Base-by-base conservation (phyloP, 2,113 vertebrate species). In the Sorex araneus region DNA sequence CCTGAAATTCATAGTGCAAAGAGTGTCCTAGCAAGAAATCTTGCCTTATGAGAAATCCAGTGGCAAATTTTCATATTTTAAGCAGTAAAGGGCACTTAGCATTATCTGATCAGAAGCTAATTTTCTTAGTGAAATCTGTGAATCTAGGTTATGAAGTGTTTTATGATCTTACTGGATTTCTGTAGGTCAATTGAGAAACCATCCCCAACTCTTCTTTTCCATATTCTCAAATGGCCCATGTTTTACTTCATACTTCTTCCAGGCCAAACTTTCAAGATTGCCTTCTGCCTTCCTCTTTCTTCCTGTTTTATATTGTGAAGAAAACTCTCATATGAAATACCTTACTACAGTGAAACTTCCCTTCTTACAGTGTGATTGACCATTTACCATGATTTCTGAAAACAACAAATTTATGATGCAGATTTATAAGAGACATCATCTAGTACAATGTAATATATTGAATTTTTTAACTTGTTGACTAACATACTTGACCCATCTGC, bases 361-460 rank as follows among this genome's bases (percentile, higher is more conserved):
- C 11, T 19, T 85, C 95, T 92, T 81, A 80, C 10, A 25, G 50
- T 64, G 60, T 34, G 11, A 40, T 69, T 81, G 32, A 66, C 81
- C 11, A 92, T 76, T 85, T 84, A 13, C 34, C 30, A 9, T 57
- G 12, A 87, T 94, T 90, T 74, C 50, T 40, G n/a, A 86, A 94
- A 94, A 85, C 30, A 87, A 25, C 16, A 92, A 75, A 85, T 78
- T 90, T 3, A 3, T 93, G 71, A 89, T 23, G 13, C 19, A 92
- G 54, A 88, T 92, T 77, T 92, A 7, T 84, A 95, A 94, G 91
- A 88, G 11, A 19, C 50, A 73, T 13, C 34, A 81, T 84, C 60
- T 70, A 83, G 28, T 73, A 69, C 47, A 84, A 84, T 80, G 27
- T 91, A 86, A 94, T 83, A 4, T 89, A 40, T 10, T 76, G 47